Evolutionary conservation across 2,113 vertebrate species (phyloP), one percentile per base, ranked within the genome.

Genomic region (Mus pahari): DNA sequence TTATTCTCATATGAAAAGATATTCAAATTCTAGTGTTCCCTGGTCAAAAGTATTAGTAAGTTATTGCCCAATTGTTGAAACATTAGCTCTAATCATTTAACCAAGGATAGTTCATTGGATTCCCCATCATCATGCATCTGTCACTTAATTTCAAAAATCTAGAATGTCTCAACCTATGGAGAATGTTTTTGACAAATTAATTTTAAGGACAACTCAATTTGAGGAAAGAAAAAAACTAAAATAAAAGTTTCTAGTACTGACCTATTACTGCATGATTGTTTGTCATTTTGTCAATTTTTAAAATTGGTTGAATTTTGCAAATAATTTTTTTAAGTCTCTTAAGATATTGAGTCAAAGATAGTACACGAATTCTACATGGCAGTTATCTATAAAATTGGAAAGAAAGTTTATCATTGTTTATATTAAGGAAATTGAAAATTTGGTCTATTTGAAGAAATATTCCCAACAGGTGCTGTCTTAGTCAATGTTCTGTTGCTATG

Each of bases 31-130:
- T 84, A 96, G 93, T 97, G 96, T 98, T 98, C 97, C 94, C 66
- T 97, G 83, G 87, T 98, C 97, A 98, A 95, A 97, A 97, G 94
- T 97, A 97, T 98, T 97, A 98, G 97, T 97, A 98, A 98, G 97
- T 98, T 91, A 95, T 78, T 92, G 83, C 68, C 93, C 96, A 93
- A 28, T 81, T 89, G 95, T 93, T 90, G 64, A 90, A 98, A 60
- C 48, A 97, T 66, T 96, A 94, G 92, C 81, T 73, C 42, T 97
- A 97, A 94, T 97, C 48, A 55, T 68, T n/a, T 74, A 86, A 94
- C 36, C 60, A 93, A 58, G 5, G 64, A 68, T 84, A 96, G 93
- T 95, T 95, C 33, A 16, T 75, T 87, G 10, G 28, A 62, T 42
- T 3, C 48, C 26, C 55, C 48, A 58, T 96, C 93, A 96, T 95